phyloP scores from a whole-genome alignment of 2,797 vertebrate genomes.

The Pipistrellus nathusii region DNA sequence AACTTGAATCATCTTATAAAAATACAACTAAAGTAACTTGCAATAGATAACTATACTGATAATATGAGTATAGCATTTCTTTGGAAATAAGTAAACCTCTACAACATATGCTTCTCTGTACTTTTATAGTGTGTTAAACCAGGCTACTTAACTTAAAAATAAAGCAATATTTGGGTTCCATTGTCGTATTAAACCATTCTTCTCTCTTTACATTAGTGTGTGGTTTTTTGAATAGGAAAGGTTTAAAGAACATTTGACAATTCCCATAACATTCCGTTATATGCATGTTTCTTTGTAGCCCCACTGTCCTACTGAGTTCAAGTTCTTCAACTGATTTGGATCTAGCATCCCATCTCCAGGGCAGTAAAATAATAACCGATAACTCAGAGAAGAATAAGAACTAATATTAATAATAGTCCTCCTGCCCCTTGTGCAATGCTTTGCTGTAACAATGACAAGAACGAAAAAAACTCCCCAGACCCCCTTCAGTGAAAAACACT shows the following conservation, averaged over 20 bases:
- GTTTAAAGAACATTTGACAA: background rate
- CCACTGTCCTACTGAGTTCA: background rate
- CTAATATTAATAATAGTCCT: background rate
- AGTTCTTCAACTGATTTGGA: background rate
- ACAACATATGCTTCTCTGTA: background rate
- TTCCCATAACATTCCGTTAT: background rate
- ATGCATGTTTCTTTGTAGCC: background rate
- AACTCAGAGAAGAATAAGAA: conserved; percentile 9
- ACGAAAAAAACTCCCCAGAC: background rate
- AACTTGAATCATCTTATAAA: background rate
- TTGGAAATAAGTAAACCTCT: background rate
- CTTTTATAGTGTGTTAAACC: background rate
- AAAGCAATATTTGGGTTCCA: background rate
- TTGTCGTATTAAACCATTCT: background rate
- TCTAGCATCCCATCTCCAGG: conserved; percentile 45
- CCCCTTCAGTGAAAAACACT: background rate
- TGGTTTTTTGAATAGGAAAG: background rate
- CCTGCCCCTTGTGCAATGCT: background rate
- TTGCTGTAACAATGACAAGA: background rate
- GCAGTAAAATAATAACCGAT: conserved; percentile 52
- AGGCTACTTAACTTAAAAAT: conserved; percentile 31
- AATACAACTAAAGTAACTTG: background rate
- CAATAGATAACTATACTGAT: background rate
- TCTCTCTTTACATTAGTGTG: background rate
- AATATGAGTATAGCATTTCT: background rate